A percentile compares a stretch with the other conserved stretches of the same genome.
These are phyloP conservation scores for Coregonus sp. DNA, from an alignment of 2,797 vertebrate genomes.

Conservation along the genomic window DNA sequence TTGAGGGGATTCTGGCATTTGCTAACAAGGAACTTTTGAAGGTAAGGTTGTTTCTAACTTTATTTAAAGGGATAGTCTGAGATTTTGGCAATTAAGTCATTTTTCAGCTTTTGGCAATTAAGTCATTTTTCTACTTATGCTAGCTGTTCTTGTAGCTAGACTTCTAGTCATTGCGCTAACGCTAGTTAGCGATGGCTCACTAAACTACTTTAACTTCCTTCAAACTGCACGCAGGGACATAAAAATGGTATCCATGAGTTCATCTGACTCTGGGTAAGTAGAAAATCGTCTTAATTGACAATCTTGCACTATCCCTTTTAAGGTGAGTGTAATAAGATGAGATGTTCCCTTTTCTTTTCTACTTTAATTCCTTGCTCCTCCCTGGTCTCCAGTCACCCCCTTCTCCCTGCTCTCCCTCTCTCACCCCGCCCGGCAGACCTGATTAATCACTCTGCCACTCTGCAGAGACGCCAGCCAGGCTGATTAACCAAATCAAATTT, in stretches of 20 bases:
- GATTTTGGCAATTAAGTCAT: background rate
- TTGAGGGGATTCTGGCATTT: conserved; percentile 89
- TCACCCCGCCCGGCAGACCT: conserved; percentile 8
- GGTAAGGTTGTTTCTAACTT: conserved; percentile 62
- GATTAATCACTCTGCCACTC: conserved; percentile 38
- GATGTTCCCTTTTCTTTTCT: background rate
- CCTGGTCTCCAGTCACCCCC: background rate
- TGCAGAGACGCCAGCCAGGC: conserved; percentile 11
- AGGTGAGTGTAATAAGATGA: background rate
- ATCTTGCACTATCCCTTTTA: background rate
- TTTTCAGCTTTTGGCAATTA: too few relatives aligned
- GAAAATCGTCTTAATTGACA: too few relatives aligned
- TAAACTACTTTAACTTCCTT: background rate
- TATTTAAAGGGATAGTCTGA: background rate
- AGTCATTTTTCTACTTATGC: too few relatives aligned
- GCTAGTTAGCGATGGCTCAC: too few relatives aligned
- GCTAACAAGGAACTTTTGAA: conserved; percentile 92
- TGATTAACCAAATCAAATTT: conserved; percentile 30
- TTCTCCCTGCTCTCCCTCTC: background rate
- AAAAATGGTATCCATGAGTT: background rate
- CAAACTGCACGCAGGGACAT: background rate
- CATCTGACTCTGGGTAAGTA: too few relatives aligned
- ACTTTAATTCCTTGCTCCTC: background rate
- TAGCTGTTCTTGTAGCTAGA: too few relatives aligned
- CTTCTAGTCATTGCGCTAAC: too few relatives aligned